A percentile compares a stretch with the other conserved stretches of the same genome.
phyloP scores from a whole-genome alignment of 2,797 vertebrate species.

The Cuculus canorus region DNA sequence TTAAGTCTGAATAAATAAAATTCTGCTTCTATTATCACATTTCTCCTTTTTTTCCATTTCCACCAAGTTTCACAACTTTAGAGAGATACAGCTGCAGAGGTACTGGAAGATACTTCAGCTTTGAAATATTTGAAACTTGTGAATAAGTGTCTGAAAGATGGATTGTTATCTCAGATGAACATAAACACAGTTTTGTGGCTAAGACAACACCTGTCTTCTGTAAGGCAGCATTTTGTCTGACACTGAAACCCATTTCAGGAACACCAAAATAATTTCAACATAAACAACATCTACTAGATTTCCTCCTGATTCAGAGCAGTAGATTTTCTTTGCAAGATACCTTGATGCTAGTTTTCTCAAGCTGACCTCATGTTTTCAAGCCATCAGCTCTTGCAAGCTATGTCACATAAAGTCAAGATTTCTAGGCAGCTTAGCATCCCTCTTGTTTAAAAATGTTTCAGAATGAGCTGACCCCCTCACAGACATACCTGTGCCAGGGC shows the following conservation, averaged over 20 bases:
- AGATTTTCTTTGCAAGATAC: not conserved
- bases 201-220: not conserved
- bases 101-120: not conserved
- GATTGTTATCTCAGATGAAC: not conserved
- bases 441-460: not conserved
- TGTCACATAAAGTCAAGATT: not conserved
- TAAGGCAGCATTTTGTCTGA: not conserved
- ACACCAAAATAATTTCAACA: not conserved
- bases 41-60: not conserved
- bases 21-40: not conserved
- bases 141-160: not conserved
- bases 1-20: not conserved
- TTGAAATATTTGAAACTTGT: not conserved
- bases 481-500: not conserved
- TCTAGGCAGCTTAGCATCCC: not conserved
- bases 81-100: not conserved
- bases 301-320: not conserved
- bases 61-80: not conserved
- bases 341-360: not conserved
- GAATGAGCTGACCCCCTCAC: not conserved
- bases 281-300: not conserved
- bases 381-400: accelerated
- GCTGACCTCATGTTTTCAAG: not conserved
- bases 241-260: not conserved
- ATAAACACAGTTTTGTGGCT: not conserved